Percentiles rank a stretch among this genome's conserved stretches.
Evolutionary conservation across 2,113 vertebrate genomes (phyloP).

Genomic region (Scalopus aquaticus): DNA sequence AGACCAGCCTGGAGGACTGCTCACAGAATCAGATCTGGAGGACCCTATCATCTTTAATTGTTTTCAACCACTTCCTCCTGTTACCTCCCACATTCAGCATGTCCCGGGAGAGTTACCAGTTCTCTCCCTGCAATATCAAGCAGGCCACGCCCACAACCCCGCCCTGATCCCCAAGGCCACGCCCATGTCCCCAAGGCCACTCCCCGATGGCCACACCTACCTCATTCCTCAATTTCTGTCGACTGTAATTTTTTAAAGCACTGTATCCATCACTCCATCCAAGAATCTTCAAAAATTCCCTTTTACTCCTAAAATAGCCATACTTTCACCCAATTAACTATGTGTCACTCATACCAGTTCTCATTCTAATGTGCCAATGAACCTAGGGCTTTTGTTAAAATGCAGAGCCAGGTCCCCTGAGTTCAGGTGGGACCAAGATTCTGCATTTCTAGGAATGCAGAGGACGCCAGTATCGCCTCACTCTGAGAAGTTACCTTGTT

Average conservation of each 20-base stretch:
- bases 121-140: background rate
- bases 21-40: background rate
- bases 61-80: background rate
- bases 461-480: background rate
- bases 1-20: background rate
- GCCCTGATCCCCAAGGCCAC: background rate
- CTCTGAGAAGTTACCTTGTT: background rate
- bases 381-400: background rate
- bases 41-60: background rate
- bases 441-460: background rate
- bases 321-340: background rate
- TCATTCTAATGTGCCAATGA: too few relatives aligned
- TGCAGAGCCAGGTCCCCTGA: background rate
- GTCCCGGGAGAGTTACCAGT: fast-evolving
- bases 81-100: background rate
- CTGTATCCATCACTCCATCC: background rate
- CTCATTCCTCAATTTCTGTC: background rate
- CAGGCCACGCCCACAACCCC: background rate
- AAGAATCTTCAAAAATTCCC: background rate
- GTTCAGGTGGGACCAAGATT: background rate
- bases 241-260: background rate
- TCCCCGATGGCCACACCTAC: background rate
- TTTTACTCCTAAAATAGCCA: background rate
- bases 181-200: background rate
- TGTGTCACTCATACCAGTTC: background rate